phyloP scores from a whole-genome alignment of 2,888 invertebrate genomes.

The Cryptosula pallasiana region DNA sequence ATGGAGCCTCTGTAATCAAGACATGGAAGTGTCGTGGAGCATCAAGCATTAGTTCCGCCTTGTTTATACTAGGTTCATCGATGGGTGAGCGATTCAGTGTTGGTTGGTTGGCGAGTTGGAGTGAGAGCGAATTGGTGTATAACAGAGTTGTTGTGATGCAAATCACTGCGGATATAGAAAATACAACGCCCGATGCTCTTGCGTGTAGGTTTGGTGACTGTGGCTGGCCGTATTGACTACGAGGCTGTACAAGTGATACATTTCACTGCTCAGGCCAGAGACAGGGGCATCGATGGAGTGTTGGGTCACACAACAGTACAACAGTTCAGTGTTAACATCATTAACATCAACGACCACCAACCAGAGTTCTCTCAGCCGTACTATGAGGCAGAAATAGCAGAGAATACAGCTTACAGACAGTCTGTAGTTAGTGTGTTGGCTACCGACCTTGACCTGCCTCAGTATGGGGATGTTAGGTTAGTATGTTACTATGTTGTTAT shows the following conservation, averaged over 20 bases:
- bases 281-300: background rate
- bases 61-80: too few species aligned
- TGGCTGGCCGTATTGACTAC: constrained; percentile 6
- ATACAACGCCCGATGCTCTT: too few species aligned
- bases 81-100: too few species aligned
- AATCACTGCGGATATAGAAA: too few species aligned
- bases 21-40: too few species aligned
- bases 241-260: background rate
- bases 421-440: background rate
- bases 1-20: too few species aligned
- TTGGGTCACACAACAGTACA: background rate
- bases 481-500: background rate
- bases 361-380: background rate
- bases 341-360: background rate
- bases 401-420: constrained; percentile 1
- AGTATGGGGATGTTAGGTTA: constrained; percentile 8
- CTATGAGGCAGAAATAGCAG: background rate
- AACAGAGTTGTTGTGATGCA: too few species aligned
- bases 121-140: too few species aligned
- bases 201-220: constrained; percentile 9
- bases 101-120: too few species aligned
- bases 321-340: constrained; percentile 6
- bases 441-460: background rate
- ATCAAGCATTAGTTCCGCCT: too few species aligned
- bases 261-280: background rate